Evolutionary conservation across 1,140 invertebrate genomes (phyloP).

Genomic region (Tetragnatha versicolor): DNA sequence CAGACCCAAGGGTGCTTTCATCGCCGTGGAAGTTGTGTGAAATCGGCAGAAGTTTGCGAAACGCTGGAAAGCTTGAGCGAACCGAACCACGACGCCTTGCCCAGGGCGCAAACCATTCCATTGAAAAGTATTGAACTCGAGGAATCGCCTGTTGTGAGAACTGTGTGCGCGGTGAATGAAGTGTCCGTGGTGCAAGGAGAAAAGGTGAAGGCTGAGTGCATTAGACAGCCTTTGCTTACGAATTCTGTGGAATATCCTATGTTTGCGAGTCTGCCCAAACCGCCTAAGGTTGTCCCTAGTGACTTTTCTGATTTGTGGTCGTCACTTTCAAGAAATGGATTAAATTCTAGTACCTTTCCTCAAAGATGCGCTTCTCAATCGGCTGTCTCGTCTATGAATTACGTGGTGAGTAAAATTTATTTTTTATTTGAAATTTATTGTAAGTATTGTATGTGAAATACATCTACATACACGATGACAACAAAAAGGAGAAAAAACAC

Average conservation of each 20-base stretch:
- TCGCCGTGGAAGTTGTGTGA: neutral
- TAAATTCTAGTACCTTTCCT: neutral
- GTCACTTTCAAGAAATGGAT: slow-evolving; percentile 22
- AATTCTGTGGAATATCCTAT: neutral
- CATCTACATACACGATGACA: too few relatives aligned
- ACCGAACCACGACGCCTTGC: neutral
- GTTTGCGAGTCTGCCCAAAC: slow-evolving; percentile 33
- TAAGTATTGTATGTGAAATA: too few relatives aligned
- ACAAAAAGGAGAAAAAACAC: too few relatives aligned
- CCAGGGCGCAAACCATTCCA: neutral
- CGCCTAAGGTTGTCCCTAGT: neutral
- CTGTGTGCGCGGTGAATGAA: slow-evolving; percentile 28
- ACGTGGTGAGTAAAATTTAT: slow-evolving; percentile 37
- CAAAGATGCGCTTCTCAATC: slow-evolving; percentile 16
- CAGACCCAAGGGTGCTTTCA: neutral
- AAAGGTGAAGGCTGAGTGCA: neutral
- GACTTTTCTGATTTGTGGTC: slow-evolving; percentile 7
- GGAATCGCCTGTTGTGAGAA: slow-evolving; percentile 15
- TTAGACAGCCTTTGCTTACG: neutral
- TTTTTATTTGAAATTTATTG: too few relatives aligned
- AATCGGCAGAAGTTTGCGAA: slow-evolving; percentile 14
- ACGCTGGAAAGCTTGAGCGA: neutral
- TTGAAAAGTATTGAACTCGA: slow-evolving; percentile 15
- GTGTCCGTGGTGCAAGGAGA: neutral
- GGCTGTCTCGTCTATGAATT: slow-evolving; percentile 8